A percentile compares a stretch with the other conserved stretches of the same genome.
Conservation (phyloP, 2,888 invertebrate genomes). For the Cryptus viduatorius region DNA sequence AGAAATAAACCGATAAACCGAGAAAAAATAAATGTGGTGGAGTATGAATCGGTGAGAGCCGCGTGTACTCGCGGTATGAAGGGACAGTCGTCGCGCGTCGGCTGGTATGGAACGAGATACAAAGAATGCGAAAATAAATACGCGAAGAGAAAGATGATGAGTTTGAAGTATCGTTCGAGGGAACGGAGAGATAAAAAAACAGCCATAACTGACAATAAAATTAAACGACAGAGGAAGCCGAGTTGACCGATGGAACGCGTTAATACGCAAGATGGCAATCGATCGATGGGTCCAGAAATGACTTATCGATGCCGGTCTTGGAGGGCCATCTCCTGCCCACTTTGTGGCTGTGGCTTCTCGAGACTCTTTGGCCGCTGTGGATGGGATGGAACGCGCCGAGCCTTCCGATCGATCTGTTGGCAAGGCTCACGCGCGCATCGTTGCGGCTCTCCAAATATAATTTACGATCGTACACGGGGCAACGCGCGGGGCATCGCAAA, state of each 20-base stretch:
- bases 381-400: slow-evolving; percentile 67
- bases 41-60: not conserved
- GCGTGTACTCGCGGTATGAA: not conserved
- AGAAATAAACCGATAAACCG: not conserved
- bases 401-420: slow-evolving; percentile 69
- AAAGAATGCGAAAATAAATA: slow-evolving; percentile 11
- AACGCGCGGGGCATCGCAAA: slow-evolving; percentile 32
- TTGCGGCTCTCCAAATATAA: slow-evolving; percentile 68
- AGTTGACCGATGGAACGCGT: slow-evolving; percentile 72
- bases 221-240: not conserved
- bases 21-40: not conserved
- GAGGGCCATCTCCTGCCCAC: slow-evolving; percentile 7
- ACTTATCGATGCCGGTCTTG: slow-evolving; percentile 68
- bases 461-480: slow-evolving; percentile 63
- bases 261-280: slow-evolving; percentile 68
- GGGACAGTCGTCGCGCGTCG: not conserved
- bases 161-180: not conserved
- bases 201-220: not conserved
- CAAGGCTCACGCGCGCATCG: slow-evolving; percentile 34
- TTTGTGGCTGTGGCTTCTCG: not conserved
- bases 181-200: not conserved
- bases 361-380: not conserved
- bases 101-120: not conserved
- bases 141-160: slow-evolving; percentile 6
- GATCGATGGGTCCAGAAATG: slow-evolving; percentile 74